phyloP scores from a whole-genome alignment of 2,888 invertebrate genomes.

The Nemapogon koenigi region DNA sequence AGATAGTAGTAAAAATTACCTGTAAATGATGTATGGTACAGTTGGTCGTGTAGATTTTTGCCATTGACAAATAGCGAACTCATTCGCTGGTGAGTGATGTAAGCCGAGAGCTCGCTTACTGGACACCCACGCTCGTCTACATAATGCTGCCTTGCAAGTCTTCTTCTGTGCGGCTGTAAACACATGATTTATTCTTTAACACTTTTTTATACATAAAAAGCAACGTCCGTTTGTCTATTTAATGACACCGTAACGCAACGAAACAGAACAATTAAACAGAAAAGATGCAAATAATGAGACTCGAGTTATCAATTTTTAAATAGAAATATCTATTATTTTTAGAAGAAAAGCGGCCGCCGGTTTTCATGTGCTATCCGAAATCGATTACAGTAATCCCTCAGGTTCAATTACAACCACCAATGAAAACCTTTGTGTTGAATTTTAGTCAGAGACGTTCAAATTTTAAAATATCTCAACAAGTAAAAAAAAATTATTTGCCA shows the following conservation, averaged over 20 bases:
- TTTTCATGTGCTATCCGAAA: no score
- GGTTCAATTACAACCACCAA: no score
- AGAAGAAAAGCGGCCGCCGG: no score
- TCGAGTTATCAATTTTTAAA: no score
- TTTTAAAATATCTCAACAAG: no score
- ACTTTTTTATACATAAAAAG: no score
- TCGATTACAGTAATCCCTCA: no score
- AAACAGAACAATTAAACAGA: not conserved
- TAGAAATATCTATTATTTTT: no score
- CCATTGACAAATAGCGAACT: slow-evolving; percentile 66
- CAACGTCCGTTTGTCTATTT: no score
- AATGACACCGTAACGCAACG: not conserved
- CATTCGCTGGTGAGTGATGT: slow-evolving; percentile 39
- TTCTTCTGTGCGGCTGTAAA: slow-evolving; percentile 43
- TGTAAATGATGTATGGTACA: slow-evolving; percentile 53
- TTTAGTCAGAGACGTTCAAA: no score
- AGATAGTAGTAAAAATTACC: slow-evolving; percentile 28
- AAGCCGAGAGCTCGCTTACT: slow-evolving; percentile 41
- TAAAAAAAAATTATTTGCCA: no score
- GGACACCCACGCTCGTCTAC: slow-evolving; percentile 45
- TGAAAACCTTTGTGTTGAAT: no score
- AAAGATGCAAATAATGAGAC: not conserved
- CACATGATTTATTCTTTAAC: slow-evolving; percentile 15
- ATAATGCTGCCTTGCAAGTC: slow-evolving; percentile 44
- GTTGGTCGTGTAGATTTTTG: slow-evolving; percentile 55